Percentiles rank a stretch among this genome's conserved stretches.
These are phyloP conservation scores for Agapetus fuscipes DNA, from an alignment of 2,888 invertebrate species.

Conservation along the genomic window DNA sequence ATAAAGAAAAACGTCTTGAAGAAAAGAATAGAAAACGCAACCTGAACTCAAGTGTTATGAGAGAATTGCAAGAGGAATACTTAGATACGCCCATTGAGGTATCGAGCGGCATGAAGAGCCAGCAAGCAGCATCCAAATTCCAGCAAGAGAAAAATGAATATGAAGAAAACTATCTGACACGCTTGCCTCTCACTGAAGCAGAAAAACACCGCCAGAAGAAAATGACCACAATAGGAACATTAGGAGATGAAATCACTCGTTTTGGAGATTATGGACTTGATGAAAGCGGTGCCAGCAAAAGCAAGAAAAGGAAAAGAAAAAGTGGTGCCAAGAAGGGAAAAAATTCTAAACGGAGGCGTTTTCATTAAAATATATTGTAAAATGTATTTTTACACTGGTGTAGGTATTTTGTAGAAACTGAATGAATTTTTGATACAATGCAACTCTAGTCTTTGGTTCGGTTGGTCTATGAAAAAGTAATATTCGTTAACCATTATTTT, in stretches of 20 bases:
- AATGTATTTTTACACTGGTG: no score
- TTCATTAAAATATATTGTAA: no score
- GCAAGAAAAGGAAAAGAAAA: conserved; percentile 39
- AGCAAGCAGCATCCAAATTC: conserved; percentile 60
- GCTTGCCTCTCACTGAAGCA: conserved; percentile 78
- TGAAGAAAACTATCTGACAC: conserved; percentile 87
- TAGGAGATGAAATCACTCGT: conserved; percentile 74
- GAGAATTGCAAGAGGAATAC: conserved; percentile 88
- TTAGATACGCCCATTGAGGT: conserved; percentile 88
- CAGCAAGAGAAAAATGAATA: conserved; percentile 73
- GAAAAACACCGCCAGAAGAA: conserved; percentile 70
- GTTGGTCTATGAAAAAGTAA: no score
- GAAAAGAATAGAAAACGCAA: conserved; percentile 75
- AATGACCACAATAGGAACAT: conserved; percentile 60
- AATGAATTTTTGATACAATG: no score
- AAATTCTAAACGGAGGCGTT: conserved; percentile 43
- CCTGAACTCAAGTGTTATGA: conserved; percentile 76
- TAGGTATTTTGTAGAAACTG: no score
- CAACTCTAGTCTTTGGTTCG: no score
- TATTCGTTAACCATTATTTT: no score
- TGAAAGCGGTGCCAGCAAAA: conserved; percentile 29
- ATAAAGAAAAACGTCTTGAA: conserved; percentile 62
- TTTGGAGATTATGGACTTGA: conserved; percentile 46
- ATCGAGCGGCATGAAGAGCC: conserved; percentile 60
- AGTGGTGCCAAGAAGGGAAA: conserved; percentile 42